Base-by-base conservation (phyloP, 2,888 invertebrate genomes). In the Acleris laterana region DNA sequence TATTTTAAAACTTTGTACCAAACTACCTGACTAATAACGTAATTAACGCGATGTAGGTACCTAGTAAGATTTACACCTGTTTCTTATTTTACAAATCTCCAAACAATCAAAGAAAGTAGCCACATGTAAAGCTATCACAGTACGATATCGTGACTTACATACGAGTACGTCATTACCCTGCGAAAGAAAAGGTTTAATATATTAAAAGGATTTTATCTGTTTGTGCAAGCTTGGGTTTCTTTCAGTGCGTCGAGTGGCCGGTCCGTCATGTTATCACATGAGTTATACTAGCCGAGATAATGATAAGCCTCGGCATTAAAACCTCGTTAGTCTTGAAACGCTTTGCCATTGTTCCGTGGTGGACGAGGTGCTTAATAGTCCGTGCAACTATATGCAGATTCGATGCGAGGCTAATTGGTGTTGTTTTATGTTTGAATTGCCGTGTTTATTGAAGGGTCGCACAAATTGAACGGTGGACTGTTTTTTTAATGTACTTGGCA, bases 241-340 rank as follows among this genome's bases (percentile, higher is more conserved):
- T 63, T 63, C 44, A 64, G 65, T 62, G 66, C 56, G 61, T 62
- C 50, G 72, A 71, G 72, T 70, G 71, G 74, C 74, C 81, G 80
- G 81, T 81, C 66, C 51, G 32, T 62, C 81, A 77, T 72, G 79
- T 71, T 80, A 85, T 82, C 85, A 77, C 73, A 80, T 89, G 89
- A 89, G 84, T 89, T 87, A 89, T 87, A 77, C 80, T 77, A 75
- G 74, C 64, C 59, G 73, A 80, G 89, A 90, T 90, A 85, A 80
- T 82, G 89, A 90, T 90, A 90, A 87, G 78, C 75, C 79, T 81
- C 78, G 79, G 79, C 90, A 90, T 90, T 90, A 90, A 90, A 90
- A 88, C 80, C 89, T 89, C 90, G 85, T 90, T 89, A 90, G 87
- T 83, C 77, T 84, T 77, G 74, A 76, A 79, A 80, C 78, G 79